Base-by-base conservation (phyloP, 2,113 vertebrate genomes). In the Isichthys henryi region DNA sequence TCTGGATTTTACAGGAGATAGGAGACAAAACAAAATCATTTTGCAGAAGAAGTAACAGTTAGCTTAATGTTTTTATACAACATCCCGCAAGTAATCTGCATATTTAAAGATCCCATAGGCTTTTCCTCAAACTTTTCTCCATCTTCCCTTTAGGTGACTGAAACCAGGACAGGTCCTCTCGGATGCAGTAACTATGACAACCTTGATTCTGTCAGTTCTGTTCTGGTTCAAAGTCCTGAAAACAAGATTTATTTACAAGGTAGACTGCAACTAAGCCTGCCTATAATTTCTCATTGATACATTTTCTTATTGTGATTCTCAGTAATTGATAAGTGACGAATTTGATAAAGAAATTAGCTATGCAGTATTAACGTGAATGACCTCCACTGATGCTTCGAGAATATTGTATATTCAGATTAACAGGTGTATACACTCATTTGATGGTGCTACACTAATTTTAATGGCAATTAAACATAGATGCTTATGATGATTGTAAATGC, bases 151-250 rank as follows among this genome's bases (percentile, higher is more conserved):
- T 92, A 97, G 96, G 96, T 97, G 95, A 96, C 95, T 50, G 96
- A 97, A 95, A 97, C 96, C 93, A 96, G 96, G 93, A 97, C 96
- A 62, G 96, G 96, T 85, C 96, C 96, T 92, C 95, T 97, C 27
- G 96, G 96, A 95, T 97, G 96, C 95, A 96, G 96, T 96, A 96
- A 96, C 95, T 97, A 97, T 96, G 96, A 97, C 95, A 97, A 97
- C 95, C 96, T 97, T 86, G 96, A 97, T 94, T 96, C 96, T 93
- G 96, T 97, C 95, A 97, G 96, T 93, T 97, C 96, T 74, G 96
- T 97, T 95, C 94, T 97, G 94, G 96, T 97, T 94, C 96, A 96
- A 94, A 97, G 96, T 92, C 96, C 96, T 84, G 96, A 97, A 94
- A 97, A 97, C 95, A 96, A 96, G 95, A 96, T 97, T 95, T 93